Evolutionary conservation across 2,797 vertebrate species (phyloP).

Genomic region (Eleutherodactylus coqui): DNA sequence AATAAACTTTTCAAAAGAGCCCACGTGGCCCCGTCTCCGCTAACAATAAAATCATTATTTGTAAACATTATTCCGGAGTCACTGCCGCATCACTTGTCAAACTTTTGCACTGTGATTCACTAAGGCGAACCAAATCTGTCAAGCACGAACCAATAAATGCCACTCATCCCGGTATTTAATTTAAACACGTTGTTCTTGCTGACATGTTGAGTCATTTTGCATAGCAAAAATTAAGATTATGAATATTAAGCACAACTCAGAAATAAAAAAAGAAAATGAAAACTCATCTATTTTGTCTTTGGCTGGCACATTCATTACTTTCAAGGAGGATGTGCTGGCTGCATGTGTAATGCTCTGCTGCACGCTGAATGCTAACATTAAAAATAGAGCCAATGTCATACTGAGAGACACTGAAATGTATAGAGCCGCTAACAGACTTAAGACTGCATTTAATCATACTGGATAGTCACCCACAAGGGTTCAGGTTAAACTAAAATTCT

Average conservation of each 20-base stretch:
- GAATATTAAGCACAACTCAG: conserved; percentile 50
- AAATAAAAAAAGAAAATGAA: conserved; percentile 41
- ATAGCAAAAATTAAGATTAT: conserved; percentile 47
- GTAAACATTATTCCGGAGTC: conserved; percentile 34
- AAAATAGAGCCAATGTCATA: conserved; percentile 5
- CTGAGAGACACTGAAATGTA: background rate
- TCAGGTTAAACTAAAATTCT: background rate
- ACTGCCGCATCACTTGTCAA: conserved; percentile 64
- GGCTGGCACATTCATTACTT: conserved; percentile 46
- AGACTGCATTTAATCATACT: background rate
- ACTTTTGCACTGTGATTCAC: conserved; percentile 67
- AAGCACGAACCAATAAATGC: conserved; percentile 65
- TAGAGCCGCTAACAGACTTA: background rate
- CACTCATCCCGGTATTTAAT: conserved; percentile 70
- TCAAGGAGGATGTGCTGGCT: conserved; percentile 4
- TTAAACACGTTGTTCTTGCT: conserved; percentile 68
- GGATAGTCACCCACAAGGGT: background rate
- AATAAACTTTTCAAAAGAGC: conserved; percentile 11
- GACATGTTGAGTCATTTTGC: conserved; percentile 67
- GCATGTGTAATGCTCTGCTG: conserved; percentile 33
- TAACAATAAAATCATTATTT: conserved; percentile 54
- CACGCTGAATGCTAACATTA: conserved; percentile 5
- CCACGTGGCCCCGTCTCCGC: conserved; percentile 16
- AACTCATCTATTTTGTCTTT: conserved; percentile 42
- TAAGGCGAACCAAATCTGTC: conserved; percentile 67